Evolutionary conservation across 2,113 vertebrate species (phyloP), one percentile per base, ranked within the genome.

Genomic region (Hypanus sabinus): DNA sequence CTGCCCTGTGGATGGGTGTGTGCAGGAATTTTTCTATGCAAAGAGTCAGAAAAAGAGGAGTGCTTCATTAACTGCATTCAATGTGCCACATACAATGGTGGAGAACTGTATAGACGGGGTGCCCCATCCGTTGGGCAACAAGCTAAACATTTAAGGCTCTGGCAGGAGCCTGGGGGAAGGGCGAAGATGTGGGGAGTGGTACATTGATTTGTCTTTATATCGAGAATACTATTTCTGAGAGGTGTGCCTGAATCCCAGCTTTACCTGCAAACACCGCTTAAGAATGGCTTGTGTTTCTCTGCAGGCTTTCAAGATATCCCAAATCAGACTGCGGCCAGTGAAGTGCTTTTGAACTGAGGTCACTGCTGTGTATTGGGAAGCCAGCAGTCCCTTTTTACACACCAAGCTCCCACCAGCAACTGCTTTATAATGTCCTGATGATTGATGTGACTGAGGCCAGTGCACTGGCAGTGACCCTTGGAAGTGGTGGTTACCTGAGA

Each of bases 61-160:
- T 38, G 79, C 79, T 81, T 46, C 79, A 81, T 81, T 81, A 81
- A 81, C 79, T 20, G 10, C 79, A 81, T 81, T 81, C 79, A 81
- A 81, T 81, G 33, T 22, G 12, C n/a, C 38, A 46, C 6, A 81
- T 81, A 4, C 22, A 73, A 73, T 20, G 20, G 71, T 73, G 71
- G 20, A 20, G 71, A 73, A 24, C 33, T 33, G 3, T 81, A 81
- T 14, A 38, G 11, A 81, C 33, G 38, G 33, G 11, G 33, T 20
- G 10, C 20, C 33, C 33, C 79, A 38, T 81, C 79, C 14, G n/a
- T 81, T 16, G 20, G 79, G 30, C 24, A 14, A 1, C 12, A 30
- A 12, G 33, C 5, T 80, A 14, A 36, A 33, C 33, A 38, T 81
- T 81, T 81, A 38, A 81, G 5, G 0, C 22, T 0, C 0, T 20